Evolutionary conservation across 92 coral and sea anemone genomes (phyloP), one percentile per base, ranked within the genome.

Genomic region (Zoanthus solanderi): DNA sequence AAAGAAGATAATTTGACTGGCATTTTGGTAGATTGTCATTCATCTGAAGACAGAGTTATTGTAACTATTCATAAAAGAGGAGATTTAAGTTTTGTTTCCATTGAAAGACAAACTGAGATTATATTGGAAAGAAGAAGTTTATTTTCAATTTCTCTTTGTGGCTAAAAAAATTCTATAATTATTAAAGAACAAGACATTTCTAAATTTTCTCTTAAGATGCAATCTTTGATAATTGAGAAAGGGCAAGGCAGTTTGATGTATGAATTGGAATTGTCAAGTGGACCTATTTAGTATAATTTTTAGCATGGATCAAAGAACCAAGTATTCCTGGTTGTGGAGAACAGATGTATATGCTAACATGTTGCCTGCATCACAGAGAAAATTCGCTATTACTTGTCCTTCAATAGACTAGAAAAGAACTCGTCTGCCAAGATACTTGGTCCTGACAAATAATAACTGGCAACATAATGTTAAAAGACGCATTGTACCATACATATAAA

Each of bases 1-100:
- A 14, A 69, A 63, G n/a, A 80, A 45, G 23, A 44, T 73, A 81
- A 17, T 66, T 81, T 65, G 45, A 9, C 75, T 58, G 11, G 15
- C 9, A 9, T 29, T 77, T 77, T 77, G 82, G 6, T 11, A 52
- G n/a, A 29, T 56, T 57, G 42, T 8, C 9, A 46, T 52, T 18
- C 6, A 47, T 29, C 65, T 28, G 45, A 6, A 6, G 67, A 29
- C 50, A 9, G 45, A 73, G 17, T 45, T 42, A 45, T 12, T 73
- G 6, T 18, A 29, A 77, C 53, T 9, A 5, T 23, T 31, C 82
- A 52, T 15, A 30, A 53, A 76, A 52, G 7, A 23, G 72, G n/a
- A 34, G 75, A 31, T 69, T 69, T 69, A 10, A 13, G 9, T 31
- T 34, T 69, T 34, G 17, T 34, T 30, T 12, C 9, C 7, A 6